Base-by-base conservation (phyloP, 2,797 vertebrate species). In the Alfaro cultratus region DNA sequence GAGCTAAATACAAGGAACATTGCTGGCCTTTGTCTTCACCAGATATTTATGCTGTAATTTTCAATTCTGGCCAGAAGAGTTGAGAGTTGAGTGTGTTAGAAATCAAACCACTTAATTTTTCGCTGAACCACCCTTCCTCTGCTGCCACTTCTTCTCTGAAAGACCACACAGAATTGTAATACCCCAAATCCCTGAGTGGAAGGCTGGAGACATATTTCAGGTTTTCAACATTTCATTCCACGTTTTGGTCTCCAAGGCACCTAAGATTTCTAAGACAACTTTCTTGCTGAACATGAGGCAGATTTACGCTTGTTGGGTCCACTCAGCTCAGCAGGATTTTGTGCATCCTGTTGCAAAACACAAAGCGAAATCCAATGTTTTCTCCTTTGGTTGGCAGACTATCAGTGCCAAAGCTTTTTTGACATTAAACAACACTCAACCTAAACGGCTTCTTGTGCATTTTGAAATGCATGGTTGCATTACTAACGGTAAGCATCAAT, bases 121-220 rank as follows among this genome's bases (percentile, higher is more conserved):
- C 80, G 51, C 81, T 86, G 72, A 85, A 89, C 75, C 57, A 77
- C 86, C 77, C 87, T 90, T 85, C 87, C 83, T 89, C 84, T 82
- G 84, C 82, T 80, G 82, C 78, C 88, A 90, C 81, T 89, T 91
- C 81, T 88, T 89, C 85, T 89, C 53, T 51, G 70, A 36, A 60
- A 85, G 92, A 91, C 92, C 92, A 94, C 92, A 93, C 89, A 91
- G 76, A 82, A 74, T n/a, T 67, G 74, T 76, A 82, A 86, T 86
- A 86, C 79, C 82, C 57, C 31, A 84, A 67, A 84, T 85, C 86
- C 88, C 85, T 45, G 72, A 72, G 74, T 80, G 76, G 73, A 81
- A 86, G 78, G 82, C 74, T 75, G 68, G 64, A 83, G 74, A 70
- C 79, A 75, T 82, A 86, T 88, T 89, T 91, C 83, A 75, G 84